Base-by-base conservation (phyloP, 1,140 invertebrate genomes). In the Drosophila tsacasi region DNA sequence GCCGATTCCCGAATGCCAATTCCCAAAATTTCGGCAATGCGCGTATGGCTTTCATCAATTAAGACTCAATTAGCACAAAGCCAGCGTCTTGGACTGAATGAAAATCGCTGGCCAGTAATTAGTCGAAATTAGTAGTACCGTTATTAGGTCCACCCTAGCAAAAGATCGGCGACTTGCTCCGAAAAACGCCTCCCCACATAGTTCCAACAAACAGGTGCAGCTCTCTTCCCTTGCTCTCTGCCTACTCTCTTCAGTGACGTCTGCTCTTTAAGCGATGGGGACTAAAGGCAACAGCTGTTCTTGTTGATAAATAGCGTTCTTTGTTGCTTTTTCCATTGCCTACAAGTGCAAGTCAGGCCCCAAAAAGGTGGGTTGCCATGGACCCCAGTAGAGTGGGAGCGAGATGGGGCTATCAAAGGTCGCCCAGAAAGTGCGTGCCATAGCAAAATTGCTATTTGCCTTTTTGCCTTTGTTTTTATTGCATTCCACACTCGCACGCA, bases 1-100 rank as follows among this genome's bases (percentile, higher is more conserved):
- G 59, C 23, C 32, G 12, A 54, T 19, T 17, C 46, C 35, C 50
- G 32, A 23, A 37, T 72, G 47, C 13, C 66, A 60, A 50, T 79
- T 76, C 47, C 64, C 44, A 9, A 42, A 58, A 55, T 44, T 44
- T 84, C 62, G 60, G 60, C 57, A 21, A 57, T 74, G 59, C 57
- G 58, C 52, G 27, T 67, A 80, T 69, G 74, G 64, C 71, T 81
- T 85, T 79, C 19, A 37, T 73, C 76, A 90, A 90, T 89, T 84
- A 84, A 81, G 46, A 58, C 8, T 46, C 9, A 32, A 68, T 71
- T 68, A 71, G 65, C 64, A 68, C 25, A 39, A 39, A 13, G 35
- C 37, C 25, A 37, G 9, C 17, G 23, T 35, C 12, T 40, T 30
- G 12, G 19, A 49, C 54, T 69, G 30, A 69, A 69, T 54, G 47